Percentiles rank a stretch among this genome's conserved stretches.
Evolutionary conservation across 2,113 vertebrate species (phyloP).

Genomic region (Cephalophus harveyi): DNA sequence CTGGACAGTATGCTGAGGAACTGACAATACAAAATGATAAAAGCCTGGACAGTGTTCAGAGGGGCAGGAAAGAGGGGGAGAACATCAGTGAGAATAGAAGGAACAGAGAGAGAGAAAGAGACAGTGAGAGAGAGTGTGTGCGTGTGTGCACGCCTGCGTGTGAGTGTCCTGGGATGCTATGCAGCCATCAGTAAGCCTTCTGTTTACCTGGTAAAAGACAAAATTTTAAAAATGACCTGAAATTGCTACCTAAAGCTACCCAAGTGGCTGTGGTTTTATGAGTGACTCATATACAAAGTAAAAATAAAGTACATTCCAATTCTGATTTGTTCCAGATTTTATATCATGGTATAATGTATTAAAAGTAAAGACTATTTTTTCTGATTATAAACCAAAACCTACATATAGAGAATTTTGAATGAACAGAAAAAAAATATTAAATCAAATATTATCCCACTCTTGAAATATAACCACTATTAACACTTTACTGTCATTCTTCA

Average conservation of each 20-base stretch:
- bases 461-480: not conserved
- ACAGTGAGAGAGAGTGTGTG: accelerated
- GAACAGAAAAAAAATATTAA: not conserved
- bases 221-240: not conserved
- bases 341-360: not conserved
- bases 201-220: not conserved
- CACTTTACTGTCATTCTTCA: not conserved
- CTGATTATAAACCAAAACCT: not conserved
- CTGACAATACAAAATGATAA: not conserved
- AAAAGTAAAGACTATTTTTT: not conserved
- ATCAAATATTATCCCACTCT: not conserved
- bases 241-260: not conserved
- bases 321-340: not conserved
- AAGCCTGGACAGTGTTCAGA: not conserved
- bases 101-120: accelerated
- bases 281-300: not conserved
- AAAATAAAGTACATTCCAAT: not conserved
- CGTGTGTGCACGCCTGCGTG: accelerated
- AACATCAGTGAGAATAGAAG: not conserved
- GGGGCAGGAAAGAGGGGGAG: not conserved
- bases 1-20: not conserved
- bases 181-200: not conserved
- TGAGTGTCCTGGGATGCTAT: too few relatives aligned
- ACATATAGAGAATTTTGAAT: not conserved
- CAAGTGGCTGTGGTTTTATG: not conserved